Base-by-base conservation (phyloP, 2,113 vertebrate genomes). In the Podocnemis expansa region DNA sequence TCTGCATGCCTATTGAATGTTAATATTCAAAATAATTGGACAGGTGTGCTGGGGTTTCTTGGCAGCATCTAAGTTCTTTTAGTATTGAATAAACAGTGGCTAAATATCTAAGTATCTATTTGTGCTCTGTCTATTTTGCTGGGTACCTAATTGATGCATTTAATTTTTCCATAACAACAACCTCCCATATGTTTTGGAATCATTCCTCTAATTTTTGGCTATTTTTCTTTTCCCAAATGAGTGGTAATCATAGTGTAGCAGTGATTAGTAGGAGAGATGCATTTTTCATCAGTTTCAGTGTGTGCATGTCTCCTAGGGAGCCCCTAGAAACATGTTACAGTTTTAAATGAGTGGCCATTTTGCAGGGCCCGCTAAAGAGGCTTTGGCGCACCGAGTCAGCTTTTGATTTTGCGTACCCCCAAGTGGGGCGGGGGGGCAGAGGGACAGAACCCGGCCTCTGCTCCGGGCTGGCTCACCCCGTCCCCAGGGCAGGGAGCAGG, bases 211-310 rank as follows among this genome's bases (percentile, higher is more conserved):
- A 54, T 0, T 41, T 0, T 82, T 84, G 49, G 93, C 43, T 21
- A 78, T 86, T 29, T 78, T 0, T 3, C 0, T 81, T 4, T 82
- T 63, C n/a, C 63, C 67, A 6, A n/a, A 1, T 8, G 0, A 84
- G 87, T 75, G 91, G 88, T 91, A 51, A 80, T 41, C 95, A 94
- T 90, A 31, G 91, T 55, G 91, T 63, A 88, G 93, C 82, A 38
- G 79, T 54, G 22, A 93, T 75, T 13, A 86, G 84, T 79, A 82
- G 86, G 2, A 34, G 43, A 12, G 95, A 96, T 94, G 86, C 47
- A 94, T 91, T 93, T 91, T 75, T 19, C 80, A 34, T 31, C 58
- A 31, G 58, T 60, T 31, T 34, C 6, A 60, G 58, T 60, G 58
- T 60, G 29, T 34, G 27, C 29, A 6, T 91, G 75, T 90, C 34